These are phyloP conservation scores for Drosophila quasianomalipes DNA, from an alignment of 2,888 invertebrate species.

Conservation along the genomic window DNA sequence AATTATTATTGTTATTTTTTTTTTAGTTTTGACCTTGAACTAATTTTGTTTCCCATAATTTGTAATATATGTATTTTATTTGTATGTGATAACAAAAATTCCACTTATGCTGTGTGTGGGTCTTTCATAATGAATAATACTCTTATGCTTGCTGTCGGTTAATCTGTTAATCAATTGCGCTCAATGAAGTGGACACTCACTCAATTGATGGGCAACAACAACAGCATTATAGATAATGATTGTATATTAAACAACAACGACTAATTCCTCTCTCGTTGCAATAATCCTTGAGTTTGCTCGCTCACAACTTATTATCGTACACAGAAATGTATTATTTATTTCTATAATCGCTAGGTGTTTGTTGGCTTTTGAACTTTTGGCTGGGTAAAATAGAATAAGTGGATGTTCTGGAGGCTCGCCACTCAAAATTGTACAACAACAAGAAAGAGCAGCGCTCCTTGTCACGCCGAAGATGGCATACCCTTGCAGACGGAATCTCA, in stretches of 20 bases:
- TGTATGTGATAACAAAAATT: constrained; percentile 56
- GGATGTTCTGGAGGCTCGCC: constrained; percentile 45
- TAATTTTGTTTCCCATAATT: constrained; percentile 42
- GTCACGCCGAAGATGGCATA: background rate
- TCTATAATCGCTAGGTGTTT: constrained; percentile 55
- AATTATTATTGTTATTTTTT: constrained; percentile 39
- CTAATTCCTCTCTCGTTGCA: constrained; percentile 40
- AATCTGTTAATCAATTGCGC: constrained; percentile 74
- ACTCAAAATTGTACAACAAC: constrained; percentile 1
- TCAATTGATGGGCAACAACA: constrained; percentile 57
- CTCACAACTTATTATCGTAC: constrained; percentile 22
- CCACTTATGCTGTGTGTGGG: constrained; percentile 54
- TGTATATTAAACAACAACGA: constrained; percentile 8
- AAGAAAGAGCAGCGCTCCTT: background rate
- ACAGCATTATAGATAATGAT: constrained; percentile 32
- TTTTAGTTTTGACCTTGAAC: constrained; percentile 66
- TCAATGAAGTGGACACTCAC: constrained; percentile 60
- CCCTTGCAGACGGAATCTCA: background rate
- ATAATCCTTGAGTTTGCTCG: constrained; percentile 68
- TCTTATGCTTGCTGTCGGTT: constrained; percentile 33
- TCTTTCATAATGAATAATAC: constrained; percentile 34
- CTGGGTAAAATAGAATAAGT: constrained; percentile 16
- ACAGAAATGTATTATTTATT: constrained; percentile 58
- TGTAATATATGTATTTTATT: constrained; percentile 25
- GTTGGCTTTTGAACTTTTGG: constrained; percentile 69